Percentiles rank a stretch among this genome's conserved stretches.
Evolutionary conservation across 2,113 vertebrate genomes (phyloP).

Genomic region (Sitta europaea): DNA sequence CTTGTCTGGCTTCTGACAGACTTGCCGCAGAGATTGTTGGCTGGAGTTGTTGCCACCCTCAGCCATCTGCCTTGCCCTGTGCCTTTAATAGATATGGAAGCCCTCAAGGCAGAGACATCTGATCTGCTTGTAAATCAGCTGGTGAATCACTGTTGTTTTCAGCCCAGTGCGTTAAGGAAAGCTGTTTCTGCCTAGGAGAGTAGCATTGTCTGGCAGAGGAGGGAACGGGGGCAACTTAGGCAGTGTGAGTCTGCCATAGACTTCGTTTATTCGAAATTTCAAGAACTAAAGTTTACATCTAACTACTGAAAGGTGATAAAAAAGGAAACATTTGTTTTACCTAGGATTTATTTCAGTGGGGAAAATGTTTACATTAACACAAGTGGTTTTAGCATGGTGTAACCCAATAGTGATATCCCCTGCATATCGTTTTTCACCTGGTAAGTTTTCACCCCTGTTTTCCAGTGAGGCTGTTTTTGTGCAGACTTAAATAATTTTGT

Average conservation of each 20-base stretch:
- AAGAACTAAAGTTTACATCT: not conserved
- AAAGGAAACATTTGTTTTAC: not conserved
- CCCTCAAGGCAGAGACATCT: not conserved
- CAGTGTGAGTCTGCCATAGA: not conserved
- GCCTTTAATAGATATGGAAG: not conserved
- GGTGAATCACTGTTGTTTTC: not conserved
- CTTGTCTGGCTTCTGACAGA: not conserved
- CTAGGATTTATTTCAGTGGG: not conserved
- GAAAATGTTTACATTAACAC: not conserved
- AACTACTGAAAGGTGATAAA: not conserved
- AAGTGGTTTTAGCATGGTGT: not conserved
- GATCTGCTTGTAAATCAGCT: constrained; percentile 11
- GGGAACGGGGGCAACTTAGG: not conserved
- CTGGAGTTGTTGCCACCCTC: not conserved
- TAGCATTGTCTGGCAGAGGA: not conserved
- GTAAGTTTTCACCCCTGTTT: not conserved
- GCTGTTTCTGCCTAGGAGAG: not conserved
- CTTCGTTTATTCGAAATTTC: not conserved
- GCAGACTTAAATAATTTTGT: not conserved
- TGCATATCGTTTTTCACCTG: accelerated
- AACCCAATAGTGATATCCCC: not conserved
- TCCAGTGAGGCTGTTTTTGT: not conserved
- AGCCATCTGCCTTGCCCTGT: not conserved
- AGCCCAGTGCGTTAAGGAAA: not conserved
- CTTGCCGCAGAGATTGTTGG: not conserved